phyloP scores from a whole-genome alignment of 2,113 vertebrate species.

The Heterotis niloticus region DNA sequence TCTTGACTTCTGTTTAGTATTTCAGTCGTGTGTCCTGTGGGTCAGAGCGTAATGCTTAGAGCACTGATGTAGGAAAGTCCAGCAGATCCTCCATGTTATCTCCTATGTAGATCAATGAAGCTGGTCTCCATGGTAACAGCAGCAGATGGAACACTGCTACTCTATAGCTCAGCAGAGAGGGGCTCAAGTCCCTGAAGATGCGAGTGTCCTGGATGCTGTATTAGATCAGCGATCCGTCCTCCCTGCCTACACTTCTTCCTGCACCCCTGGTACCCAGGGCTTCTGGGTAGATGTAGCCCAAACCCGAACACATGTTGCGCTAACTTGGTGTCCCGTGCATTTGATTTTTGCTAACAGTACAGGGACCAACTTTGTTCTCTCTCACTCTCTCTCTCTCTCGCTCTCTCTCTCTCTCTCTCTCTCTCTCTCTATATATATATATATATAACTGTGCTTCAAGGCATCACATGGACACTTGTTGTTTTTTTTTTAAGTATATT shows the following conservation, averaged over 20 bases:
- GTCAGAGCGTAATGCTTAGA: conserved; percentile 32
- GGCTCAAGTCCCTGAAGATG: conserved; percentile 41
- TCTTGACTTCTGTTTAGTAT: no score
- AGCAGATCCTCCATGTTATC: conserved; percentile 40
- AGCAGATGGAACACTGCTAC: conserved; percentile 46
- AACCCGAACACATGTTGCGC: not conserved
- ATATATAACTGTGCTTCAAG: no score
- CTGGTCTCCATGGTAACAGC: conserved; percentile 52
- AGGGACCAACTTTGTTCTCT: no score
- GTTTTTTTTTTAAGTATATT: no score
- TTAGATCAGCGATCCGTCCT: conserved; percentile 26
- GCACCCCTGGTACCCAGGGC: not conserved
- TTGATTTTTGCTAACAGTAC: no score
- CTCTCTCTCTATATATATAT: no score
- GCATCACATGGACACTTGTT: no score
- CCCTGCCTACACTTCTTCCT: conserved; percentile 18
- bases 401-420: not conserved
- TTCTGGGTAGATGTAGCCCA: no score
- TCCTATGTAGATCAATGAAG: conserved; percentile 48
- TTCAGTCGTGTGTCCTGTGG: no score
- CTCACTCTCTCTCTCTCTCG: no score
- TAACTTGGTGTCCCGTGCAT: not conserved
- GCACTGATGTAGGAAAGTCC: conserved; percentile 42
- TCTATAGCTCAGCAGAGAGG: conserved; percentile 38
- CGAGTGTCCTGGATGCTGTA: conserved; percentile 27